These are phyloP conservation scores for Aphyosemion australe DNA, from an alignment of 2,113 vertebrate genomes.

Conservation along the genomic window DNA sequence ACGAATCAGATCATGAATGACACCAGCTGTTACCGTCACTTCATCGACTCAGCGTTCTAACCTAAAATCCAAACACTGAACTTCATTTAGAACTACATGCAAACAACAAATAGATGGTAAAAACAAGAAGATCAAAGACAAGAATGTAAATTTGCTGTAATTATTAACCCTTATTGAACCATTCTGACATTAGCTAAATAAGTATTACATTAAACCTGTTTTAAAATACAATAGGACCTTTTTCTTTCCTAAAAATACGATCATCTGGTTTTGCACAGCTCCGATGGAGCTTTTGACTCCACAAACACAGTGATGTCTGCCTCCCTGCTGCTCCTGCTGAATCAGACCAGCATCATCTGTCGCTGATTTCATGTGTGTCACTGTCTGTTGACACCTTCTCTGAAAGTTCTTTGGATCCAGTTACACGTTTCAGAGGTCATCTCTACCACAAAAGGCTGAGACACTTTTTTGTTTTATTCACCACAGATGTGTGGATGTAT, in stretches of 20 bases:
- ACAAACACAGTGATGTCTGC: not conserved
- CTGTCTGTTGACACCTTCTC: not conserved
- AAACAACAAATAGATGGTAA: too few relatives aligned
- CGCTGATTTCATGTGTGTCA: slow-evolving; percentile 10
- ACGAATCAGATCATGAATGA: too few relatives aligned
- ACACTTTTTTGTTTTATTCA: slow-evolving; percentile 28
- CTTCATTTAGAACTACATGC: too few relatives aligned
- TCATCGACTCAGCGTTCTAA: too few relatives aligned
- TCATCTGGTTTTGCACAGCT: not conserved
- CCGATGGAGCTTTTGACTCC: slow-evolving; percentile 2
- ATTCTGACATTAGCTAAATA: too few relatives aligned
- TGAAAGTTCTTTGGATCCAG: not conserved
- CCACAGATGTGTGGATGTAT: not conserved
- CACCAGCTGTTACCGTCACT: too few relatives aligned
- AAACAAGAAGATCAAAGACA: too few relatives aligned
- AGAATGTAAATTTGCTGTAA: too few relatives aligned
- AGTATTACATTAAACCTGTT: too few relatives aligned
- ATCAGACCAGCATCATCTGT: slow-evolving; percentile 23
- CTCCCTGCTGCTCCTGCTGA: slow-evolving; percentile 14
- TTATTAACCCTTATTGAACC: too few relatives aligned
- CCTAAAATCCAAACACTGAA: too few relatives aligned
- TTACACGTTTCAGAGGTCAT: not conserved
- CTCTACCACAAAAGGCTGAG: not conserved
- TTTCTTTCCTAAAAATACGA: not conserved
- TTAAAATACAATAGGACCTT: too few relatives aligned